Conservation (phyloP, 1,140 invertebrate species). For the Calephelis nemesis region DNA sequence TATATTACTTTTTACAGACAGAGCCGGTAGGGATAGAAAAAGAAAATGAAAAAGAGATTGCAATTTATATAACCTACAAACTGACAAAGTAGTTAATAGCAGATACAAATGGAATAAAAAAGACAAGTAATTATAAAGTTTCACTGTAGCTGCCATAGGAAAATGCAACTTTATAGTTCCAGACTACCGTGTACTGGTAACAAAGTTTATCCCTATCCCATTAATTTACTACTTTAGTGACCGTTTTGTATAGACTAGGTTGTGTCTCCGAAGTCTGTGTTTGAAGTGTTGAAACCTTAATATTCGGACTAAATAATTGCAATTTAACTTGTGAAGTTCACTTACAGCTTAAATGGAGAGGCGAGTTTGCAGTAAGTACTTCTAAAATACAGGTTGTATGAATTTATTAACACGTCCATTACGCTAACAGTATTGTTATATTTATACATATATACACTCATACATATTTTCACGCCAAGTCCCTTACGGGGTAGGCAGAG, state of each 20-base stretch:
- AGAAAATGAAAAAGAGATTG: neutral
- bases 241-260: slow-evolving; percentile 6
- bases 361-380: too few species aligned
- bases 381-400: too few species aligned
- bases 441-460: too few species aligned
- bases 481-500: too few species aligned
- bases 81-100: neutral
- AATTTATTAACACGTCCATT: too few species aligned
- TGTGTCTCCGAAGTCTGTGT: slow-evolving; percentile 8
- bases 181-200: neutral
- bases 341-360: neutral
- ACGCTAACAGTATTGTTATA: too few species aligned
- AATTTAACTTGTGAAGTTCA: neutral
- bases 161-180: slow-evolving; percentile 8
- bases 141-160: neutral
- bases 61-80: neutral
- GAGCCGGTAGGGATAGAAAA: too few species aligned
- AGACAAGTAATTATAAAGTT: slow-evolving; percentile 8
- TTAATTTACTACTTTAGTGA: slow-evolving; percentile 14
- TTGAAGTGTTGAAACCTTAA: slow-evolving; percentile 14
- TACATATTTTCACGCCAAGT: too few species aligned
- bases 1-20: too few species aligned
- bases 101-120: slow-evolving; percentile 5
- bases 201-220: slow-evolving; percentile 6
- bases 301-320: slow-evolving; percentile 5